A percentile compares a stretch with the other conserved stretches of the same genome.
Evolutionary conservation across 1,140 invertebrate species (phyloP).

Genomic region (Holcopasites calliopsidis): DNA sequence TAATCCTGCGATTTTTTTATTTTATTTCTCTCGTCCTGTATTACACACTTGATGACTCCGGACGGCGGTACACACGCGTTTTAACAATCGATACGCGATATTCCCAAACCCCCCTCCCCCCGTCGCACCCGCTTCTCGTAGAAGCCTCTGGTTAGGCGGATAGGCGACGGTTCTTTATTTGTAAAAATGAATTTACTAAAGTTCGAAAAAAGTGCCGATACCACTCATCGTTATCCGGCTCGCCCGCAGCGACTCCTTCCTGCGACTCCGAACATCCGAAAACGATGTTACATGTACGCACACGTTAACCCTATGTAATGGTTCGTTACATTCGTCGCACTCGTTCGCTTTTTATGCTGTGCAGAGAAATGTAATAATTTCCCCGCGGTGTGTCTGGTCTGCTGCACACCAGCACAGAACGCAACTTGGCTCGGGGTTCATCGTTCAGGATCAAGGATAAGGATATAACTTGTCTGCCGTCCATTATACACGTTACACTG

Average conservation of each 20-base stretch:
- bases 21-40: neutral
- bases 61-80: neutral
- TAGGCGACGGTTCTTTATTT: constrained; percentile 17
- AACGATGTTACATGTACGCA: neutral
- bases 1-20: neutral
- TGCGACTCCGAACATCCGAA: neutral
- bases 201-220: constrained; percentile 25
- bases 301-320: neutral
- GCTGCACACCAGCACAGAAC: too few relatives aligned
- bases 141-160: too few relatives aligned
- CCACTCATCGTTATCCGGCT: constrained; percentile 20
- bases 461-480: constrained; percentile 22
- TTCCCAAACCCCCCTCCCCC: neutral
- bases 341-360: too few relatives aligned
- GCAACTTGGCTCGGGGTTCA: too few relatives aligned
- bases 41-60: constrained; percentile 5
- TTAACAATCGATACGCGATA: neutral
- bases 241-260: neutral
- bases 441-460: constrained; percentile 34
- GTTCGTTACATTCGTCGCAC: neutral
- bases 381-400: too few relatives aligned
- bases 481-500: constrained; percentile 60
- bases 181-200: constrained; percentile 27
- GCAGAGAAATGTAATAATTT: too few relatives aligned
- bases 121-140: neutral